These are phyloP conservation scores for Saccopteryx bilineata DNA, from an alignment of 2,113 vertebrate genomes.

Conservation along the genomic window DNA sequence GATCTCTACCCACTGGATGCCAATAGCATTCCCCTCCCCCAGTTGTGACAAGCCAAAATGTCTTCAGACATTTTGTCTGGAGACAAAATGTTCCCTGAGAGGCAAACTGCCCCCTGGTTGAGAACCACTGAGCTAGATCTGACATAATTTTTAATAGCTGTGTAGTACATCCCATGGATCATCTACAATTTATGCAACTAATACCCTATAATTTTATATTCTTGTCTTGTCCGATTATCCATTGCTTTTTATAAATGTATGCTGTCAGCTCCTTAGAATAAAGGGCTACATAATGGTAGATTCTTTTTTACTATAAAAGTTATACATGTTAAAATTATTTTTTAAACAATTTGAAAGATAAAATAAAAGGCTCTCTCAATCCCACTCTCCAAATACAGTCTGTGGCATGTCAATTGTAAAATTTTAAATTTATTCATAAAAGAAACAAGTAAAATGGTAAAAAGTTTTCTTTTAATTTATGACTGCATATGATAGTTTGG, in stretches of 20 bases:
- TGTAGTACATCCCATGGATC: neutral
- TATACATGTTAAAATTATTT: constrained; percentile 31
- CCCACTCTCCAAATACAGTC: constrained; percentile 20
- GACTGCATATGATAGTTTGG: constrained; percentile 18
- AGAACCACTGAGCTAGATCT: constrained; percentile 33
- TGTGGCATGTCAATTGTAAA: neutral
- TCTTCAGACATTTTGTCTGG: neutral
- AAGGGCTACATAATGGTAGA: neutral
- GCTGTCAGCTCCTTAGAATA: constrained; percentile 28
- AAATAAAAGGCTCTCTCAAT: constrained; percentile 11
- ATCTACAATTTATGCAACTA: constrained; percentile 44
- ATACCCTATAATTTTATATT: constrained; percentile 27
- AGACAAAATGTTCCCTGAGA: neutral
- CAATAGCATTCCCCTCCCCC: neutral
- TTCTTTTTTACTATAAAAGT: constrained; percentile 44
- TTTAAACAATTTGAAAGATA: constrained; percentile 29
- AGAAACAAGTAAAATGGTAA: neutral
- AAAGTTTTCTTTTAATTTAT: constrained; percentile 45
- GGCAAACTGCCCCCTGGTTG: constrained; percentile 31
- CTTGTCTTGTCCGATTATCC: neutral
- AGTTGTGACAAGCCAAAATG: constrained; percentile 38
- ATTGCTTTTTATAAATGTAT: constrained; percentile 36
- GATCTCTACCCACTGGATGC: neutral
- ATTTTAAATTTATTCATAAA: constrained; percentile 31
- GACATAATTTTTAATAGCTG: constrained; percentile 24